phyloP scores from a whole-genome alignment of 2,797 vertebrate species.

The Ficedula albicollis region DNA sequence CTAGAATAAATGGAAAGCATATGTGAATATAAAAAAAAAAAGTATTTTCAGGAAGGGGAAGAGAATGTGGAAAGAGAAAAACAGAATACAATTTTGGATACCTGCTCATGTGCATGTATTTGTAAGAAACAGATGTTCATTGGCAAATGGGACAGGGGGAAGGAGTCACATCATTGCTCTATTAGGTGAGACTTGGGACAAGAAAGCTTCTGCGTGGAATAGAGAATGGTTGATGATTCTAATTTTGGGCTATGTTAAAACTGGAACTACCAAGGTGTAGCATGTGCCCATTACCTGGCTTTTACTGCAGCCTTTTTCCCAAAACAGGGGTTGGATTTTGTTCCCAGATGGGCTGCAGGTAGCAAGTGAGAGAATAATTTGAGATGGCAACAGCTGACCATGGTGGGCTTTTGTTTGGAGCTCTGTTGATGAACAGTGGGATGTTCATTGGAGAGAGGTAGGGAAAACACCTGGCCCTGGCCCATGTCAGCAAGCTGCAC shows the following conservation, averaged over 20 bases:
- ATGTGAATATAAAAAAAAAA: not conserved
- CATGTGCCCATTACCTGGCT: accelerated
- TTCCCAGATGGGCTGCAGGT: not conserved
- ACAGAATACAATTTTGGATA: not conserved
- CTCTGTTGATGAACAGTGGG: accelerated
- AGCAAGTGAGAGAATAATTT: not conserved
- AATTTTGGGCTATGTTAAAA: not conserved
- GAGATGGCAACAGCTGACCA: not conserved
- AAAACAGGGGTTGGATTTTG: not conserved
- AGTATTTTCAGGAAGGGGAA: not conserved
- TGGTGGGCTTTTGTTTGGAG: not conserved
- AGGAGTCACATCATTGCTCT: not conserved
- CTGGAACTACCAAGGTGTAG: not conserved
- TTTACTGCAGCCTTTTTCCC: not conserved
- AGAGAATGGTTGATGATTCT: not conserved
- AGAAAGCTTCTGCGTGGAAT: not conserved
- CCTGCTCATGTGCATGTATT: not conserved
- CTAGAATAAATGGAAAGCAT: constrained; percentile 31
- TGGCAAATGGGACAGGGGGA: not conserved
- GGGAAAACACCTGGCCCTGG: not conserved
- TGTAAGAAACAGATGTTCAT: not conserved
- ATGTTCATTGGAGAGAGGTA: not conserved
- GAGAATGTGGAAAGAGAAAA: not conserved
- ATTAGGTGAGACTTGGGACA: not conserved
- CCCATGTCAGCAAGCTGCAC: accelerated